phyloP scores from a whole-genome alignment of 2,797 vertebrate genomes.

The Hozukius guyotensis region DNA sequence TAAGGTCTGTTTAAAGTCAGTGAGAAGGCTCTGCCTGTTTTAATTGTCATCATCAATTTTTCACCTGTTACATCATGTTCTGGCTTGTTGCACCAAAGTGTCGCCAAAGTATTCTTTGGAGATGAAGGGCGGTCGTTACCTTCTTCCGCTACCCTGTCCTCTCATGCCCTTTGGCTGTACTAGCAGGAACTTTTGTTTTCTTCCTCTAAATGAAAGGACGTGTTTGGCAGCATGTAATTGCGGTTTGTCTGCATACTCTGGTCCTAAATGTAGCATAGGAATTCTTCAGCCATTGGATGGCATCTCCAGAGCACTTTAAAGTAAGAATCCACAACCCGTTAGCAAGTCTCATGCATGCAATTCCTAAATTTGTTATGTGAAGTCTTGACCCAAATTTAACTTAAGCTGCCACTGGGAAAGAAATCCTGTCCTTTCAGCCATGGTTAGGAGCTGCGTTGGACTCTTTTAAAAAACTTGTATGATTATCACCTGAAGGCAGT shows the following conservation, averaged over 20 bases:
- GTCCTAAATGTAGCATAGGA: slow-evolving; percentile 28
- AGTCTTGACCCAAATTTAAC: slow-evolving; percentile 17
- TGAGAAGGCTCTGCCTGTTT: slow-evolving; percentile 12
- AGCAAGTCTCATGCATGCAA: not conserved
- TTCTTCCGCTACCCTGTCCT: slow-evolving; percentile 1
- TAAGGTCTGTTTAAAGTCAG: slow-evolving; percentile 7
- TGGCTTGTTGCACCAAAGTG: slow-evolving; percentile 11
- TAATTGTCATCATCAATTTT: slow-evolving; percentile 10
- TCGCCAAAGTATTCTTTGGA: not conserved
- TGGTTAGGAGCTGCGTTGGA: not conserved
- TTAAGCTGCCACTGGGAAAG: not conserved
- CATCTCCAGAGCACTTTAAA: slow-evolving; percentile 8
- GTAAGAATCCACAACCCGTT: not conserved
- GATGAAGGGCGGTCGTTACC: not conserved
- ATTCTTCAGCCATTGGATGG: slow-evolving; percentile 4
- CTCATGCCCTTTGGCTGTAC: slow-evolving; percentile 6
- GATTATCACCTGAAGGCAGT: not conserved
- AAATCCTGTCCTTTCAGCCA: slow-evolving; percentile 20
- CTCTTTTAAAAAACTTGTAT: not conserved
- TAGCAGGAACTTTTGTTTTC: slow-evolving; percentile 9
- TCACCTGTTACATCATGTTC: slow-evolving; percentile 34
- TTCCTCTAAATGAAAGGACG: not conserved
- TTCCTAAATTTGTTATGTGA: not conserved
- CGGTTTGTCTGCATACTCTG: slow-evolving; percentile 32
- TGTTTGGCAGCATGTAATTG: slow-evolving; percentile 45